Conservation (phyloP, 1,140 invertebrate genomes). For the Mylabris phalerata region DNA sequence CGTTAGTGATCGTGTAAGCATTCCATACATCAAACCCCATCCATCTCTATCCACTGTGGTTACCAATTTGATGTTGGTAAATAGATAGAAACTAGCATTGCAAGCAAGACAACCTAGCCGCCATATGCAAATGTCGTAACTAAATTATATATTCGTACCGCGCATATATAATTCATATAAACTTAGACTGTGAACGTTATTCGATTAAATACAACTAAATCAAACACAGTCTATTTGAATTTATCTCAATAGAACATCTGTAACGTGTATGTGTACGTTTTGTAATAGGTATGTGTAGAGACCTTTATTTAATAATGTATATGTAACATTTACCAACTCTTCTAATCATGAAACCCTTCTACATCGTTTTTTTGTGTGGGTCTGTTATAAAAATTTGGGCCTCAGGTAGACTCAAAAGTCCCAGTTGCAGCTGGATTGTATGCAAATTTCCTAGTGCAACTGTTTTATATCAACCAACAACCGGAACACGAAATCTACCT, state of each 20-base stretch:
- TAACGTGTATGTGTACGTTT: conserved; percentile 14
- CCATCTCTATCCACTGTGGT: too few relatives aligned
- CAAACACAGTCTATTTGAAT: conserved; percentile 6
- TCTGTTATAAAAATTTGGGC: conserved; percentile 8
- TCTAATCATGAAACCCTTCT: conserved; percentile 23
- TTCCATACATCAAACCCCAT: too few relatives aligned
- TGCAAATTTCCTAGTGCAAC: conserved; percentile 29
- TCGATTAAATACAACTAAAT: neutral
- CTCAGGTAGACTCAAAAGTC: conserved; percentile 19
- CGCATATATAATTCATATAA: conserved; percentile 35
- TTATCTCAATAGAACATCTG: conserved; percentile 21
- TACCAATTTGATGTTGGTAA: too few relatives aligned
- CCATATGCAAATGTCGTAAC: conserved; percentile 38
- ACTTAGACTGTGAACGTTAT: conserved; percentile 19
- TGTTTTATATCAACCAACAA: conserved; percentile 27
- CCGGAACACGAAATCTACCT: conserved; percentile 24
- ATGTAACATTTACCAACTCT: conserved; percentile 7
- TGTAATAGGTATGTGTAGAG: too few relatives aligned
- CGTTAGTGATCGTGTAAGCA: too few relatives aligned
- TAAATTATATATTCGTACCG: conserved; percentile 38
- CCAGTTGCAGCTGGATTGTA: conserved; percentile 28
- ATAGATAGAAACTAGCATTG: neutral
- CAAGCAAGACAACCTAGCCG: conserved; percentile 18
- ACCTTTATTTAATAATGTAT: too few relatives aligned
- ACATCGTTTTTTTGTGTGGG: conserved; percentile 12